phyloP scores from a whole-genome alignment of 1,140 invertebrate genomes.

The Apocrypta bakeri region DNA sequence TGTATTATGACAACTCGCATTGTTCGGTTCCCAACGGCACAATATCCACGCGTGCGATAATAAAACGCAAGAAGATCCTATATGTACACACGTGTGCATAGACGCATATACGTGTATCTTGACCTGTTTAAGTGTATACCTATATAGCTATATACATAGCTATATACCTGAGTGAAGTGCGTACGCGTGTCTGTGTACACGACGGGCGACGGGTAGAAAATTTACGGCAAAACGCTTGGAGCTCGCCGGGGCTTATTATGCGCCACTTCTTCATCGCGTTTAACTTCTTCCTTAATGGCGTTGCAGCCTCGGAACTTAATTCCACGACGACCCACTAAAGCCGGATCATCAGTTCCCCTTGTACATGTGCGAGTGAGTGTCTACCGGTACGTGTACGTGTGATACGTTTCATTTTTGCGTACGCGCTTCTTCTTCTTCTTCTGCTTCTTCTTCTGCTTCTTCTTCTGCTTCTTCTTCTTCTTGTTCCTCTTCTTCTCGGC shows the following conservation, averaged over 20 bases:
- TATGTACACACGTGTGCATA: too few species aligned
- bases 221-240: constrained; percentile 13
- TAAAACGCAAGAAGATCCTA: background rate
- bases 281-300: background rate
- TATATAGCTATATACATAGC: too few species aligned
- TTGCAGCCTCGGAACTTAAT: background rate
- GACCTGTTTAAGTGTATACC: background rate
- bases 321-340: constrained; percentile 2
- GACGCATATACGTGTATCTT: too few species aligned
- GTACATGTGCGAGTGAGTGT: background rate
- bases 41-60: background rate
- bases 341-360: background rate
- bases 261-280: background rate
- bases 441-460: background rate
- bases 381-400: background rate
- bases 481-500: background rate
- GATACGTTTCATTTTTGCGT: constrained; percentile 6
- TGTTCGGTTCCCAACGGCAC: background rate
- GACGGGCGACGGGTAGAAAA: background rate
- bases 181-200: too few species aligned
- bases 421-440: background rate
- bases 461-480: background rate
- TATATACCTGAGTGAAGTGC: too few species aligned
- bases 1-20: background rate
- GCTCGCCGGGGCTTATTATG: background rate